Evolutionary conservation across 2,888 invertebrate species (phyloP).

Genomic region (Caenorhabditis sp.): DNA sequence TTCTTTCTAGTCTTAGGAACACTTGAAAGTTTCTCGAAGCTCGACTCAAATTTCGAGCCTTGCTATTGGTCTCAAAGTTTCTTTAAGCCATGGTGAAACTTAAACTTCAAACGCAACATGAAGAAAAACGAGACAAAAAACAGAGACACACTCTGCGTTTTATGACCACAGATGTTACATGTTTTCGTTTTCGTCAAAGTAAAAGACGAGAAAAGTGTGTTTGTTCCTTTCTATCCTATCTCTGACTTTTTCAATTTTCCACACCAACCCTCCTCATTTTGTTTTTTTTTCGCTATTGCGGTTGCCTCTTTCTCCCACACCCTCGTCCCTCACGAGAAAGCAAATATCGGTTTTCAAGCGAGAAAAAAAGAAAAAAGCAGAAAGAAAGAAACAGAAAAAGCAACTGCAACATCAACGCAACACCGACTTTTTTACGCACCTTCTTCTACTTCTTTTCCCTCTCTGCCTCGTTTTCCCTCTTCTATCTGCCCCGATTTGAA

Average conservation of each 20-base stretch:
- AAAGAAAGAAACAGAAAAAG: too few species aligned
- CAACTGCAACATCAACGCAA: background rate
- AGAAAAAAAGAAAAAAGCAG: constrained; percentile 17
- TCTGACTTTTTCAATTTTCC: constrained; percentile 27
- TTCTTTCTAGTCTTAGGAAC: too few species aligned
- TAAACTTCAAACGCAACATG: background rate
- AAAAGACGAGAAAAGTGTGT: constrained; percentile 26
- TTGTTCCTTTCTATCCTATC: constrained; percentile 41
- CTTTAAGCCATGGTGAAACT: too few species aligned
- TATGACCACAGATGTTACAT: constrained; percentile 28
- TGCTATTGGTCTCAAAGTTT: background rate
- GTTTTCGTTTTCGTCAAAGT: constrained; percentile 48
- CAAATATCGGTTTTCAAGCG: constrained; percentile 65
- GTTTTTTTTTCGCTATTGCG: constrained; percentile 36
- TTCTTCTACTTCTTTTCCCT: background rate
- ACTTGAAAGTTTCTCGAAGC: too few species aligned
- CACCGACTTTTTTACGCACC: constrained; percentile 8
- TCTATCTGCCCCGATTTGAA: constrained; percentile 12
- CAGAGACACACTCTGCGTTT: too few species aligned
- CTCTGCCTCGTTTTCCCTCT: background rate
- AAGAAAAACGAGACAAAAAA: constrained; percentile 25
- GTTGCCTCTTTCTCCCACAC: background rate
- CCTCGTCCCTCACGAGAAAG: constrained; percentile 26
- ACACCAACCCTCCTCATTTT: constrained; percentile 38
- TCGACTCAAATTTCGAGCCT: background rate